Evolutionary conservation across 1,140 invertebrate species (phyloP).

Genomic region (Calliphora vicina): DNA sequence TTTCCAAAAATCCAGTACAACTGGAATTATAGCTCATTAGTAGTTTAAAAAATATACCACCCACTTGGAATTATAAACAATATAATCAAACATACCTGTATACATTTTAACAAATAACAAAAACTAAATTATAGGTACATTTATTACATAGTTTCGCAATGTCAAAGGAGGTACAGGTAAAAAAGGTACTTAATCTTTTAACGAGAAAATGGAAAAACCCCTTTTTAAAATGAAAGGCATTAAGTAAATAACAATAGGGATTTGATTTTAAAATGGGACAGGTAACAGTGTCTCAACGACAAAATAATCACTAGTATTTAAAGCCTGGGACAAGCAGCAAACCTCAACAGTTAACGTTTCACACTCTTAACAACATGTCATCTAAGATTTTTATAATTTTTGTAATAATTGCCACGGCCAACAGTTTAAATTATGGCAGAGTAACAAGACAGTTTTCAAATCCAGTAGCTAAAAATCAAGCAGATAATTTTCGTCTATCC

Average conservation of each 20-base stretch:
- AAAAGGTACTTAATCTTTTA: background rate
- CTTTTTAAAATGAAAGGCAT: background rate
- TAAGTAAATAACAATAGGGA: background rate
- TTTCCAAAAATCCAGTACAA: background rate
- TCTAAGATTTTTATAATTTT: background rate
- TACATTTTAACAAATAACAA: background rate
- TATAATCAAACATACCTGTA: background rate
- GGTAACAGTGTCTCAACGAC: background rate
- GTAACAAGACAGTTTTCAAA: background rate
- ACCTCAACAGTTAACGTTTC: constrained; percentile 19
- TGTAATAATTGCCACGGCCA: background rate
- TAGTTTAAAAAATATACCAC: background rate
- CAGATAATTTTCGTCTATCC: background rate
- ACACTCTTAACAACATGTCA: background rate
- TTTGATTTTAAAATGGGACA: background rate
- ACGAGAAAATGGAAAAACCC: background rate
- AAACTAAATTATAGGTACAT: background rate
- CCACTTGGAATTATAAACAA: background rate
- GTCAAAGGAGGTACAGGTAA: background rate
- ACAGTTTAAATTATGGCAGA: background rate
- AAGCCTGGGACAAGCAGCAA: background rate
- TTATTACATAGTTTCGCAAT: background rate
- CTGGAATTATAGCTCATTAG: constrained; percentile 13
- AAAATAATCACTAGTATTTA: background rate
- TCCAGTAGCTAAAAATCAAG: background rate